Evolutionary conservation across 64 coral and sea anemone genomes (phyloP), one percentile per base, ranked within the genome.

Genomic region (Catalaphyllia jardinei): DNA sequence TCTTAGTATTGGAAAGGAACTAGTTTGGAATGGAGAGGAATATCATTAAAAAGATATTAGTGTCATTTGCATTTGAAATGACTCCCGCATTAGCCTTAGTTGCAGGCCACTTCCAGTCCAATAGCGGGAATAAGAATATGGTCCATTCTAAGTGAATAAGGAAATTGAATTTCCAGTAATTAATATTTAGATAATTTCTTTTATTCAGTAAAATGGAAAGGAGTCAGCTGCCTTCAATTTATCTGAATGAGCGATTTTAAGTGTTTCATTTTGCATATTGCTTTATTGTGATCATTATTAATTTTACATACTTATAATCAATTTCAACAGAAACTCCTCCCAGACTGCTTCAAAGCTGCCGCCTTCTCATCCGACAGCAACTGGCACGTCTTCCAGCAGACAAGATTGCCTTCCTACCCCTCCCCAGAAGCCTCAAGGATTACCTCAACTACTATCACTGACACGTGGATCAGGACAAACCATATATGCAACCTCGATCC

Each of bases 391-490:
- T 24, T 24, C 15, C 30, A 52, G 24, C 20, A 29, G 62, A n/a
- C 52, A 87, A 77, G 4, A 87, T 94, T 64, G 62, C 51, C 33
- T 22, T 90, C 18, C 82, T 94, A 60, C 93, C 93, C 24, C 15
- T 94, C 29, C 93, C 93, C 11, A 33, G 35, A 51, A 50, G 62
- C 30, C 35, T 94, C n/a, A 94, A 91, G 55, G 77, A 76, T 35
- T 94, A 94, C 55, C 93, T 94, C 62, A 86, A 91, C 33, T 71
- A 86, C 88, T 72, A 25, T 35, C 35, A 71, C 10, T 71, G 11
- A 49, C 8, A 10, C 19, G 10, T n/a, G 19, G 20, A 46, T 0
- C 65, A 69, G 6, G 3, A 69, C 65, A 15, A 12, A 16, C 54
- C 10, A 57, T 25, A n/a, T 25, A 3, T 65, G 24, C 62, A 65